Evolutionary conservation across 2,888 invertebrate species (phyloP), one percentile per base, ranked within the genome.

Genomic region (Euplagia quadripunctaria): DNA sequence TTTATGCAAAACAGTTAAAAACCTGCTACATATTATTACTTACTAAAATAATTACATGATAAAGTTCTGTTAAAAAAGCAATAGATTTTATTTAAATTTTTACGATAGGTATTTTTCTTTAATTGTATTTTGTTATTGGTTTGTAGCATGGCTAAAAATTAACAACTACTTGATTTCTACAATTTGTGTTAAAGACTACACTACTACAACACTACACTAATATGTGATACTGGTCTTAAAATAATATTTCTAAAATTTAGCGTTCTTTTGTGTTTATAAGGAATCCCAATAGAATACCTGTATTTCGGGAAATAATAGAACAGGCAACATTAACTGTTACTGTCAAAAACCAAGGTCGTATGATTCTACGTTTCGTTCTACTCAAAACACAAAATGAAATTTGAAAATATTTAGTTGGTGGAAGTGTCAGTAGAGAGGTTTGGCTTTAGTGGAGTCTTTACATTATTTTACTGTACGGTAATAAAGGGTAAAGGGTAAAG

Each of bases 291-390:
- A 66, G 63, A 42, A 66, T 79, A 67, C 79, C 76, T 55, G 0
- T 64, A 64, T 17, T 46, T 9, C 16, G 55, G 71, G 11, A 68
- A 70, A 49, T 42, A 55, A 41, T 11, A 7, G 20, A 14, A 68
- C 67, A 76, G 71, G 65, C 64, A 76, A 72, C 70, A 63, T 70
- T 69, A 72, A 58, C 67, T 14, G 58, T 49, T 52, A 64, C 74
- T 84, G 86, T 87, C 86, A 87, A 78, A 79, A 77, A 70, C 76
- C 85, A 88, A 88, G 87, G 88, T 83, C 84, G 78, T 80, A 70
- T 51, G 67, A 46, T 74, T 64, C 49, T 66, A 66, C 79, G 81
- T 84, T 88, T 74, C 85, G 16, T 82, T 85, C 65, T 49, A 83
- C 17, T 42, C 46, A 43, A 1, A 67, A 5, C 14, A 42, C 31